Evolutionary conservation across 2,113 vertebrate genomes (phyloP), one percentile per base, ranked within the genome.

Genomic region (Girardinichthys multiradiatus): DNA sequence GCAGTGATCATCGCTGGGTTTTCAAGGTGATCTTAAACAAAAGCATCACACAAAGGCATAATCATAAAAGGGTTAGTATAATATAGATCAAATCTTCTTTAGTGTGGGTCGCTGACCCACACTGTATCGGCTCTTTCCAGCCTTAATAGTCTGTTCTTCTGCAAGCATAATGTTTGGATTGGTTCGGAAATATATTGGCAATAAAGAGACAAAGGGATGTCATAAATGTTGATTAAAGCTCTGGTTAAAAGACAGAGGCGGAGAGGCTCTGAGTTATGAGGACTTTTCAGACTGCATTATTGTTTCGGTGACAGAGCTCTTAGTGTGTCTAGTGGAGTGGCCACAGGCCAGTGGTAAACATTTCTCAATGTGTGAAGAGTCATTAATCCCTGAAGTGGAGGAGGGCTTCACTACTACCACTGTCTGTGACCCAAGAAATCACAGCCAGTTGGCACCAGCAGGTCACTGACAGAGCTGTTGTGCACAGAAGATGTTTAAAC

Each of bases 211-310:
- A 94, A 94, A 94, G 89, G 93, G 90, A 91, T 93, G 93, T 93
- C 93, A 94, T 95, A 95, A 94, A 95, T 83, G 89, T 94, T 94
- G 93, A 94, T 94, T 94, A 95, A 95, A 92, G 90, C 92, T 85
- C 84, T 82, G 92, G 90, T 94, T 94, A 94, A 94, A 92, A 92
- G 91, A 93, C 89, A 89, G 80, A 91, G 93, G 91, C 91, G 85
- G 81, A 88, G 77, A 80, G 80, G 90, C 79, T 77, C 88, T 94
- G 94, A 95, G 87, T 95, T 95, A 95, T 94, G 90, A 83, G 35
- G 31, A 86, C 80, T 84, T 91, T 87, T 91, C 91, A 92, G 90
- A 87, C 90, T 78, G 87, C 81, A 79, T 92, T 93, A 94, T 94
- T 94, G 92, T 95, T 93, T 90, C 91, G 81, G 88, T 89, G 92